phyloP scores from a whole-genome alignment of 37 sponge, comb jelly and placozoan genomes.

The Diacarnus erythraeanus region DNA sequence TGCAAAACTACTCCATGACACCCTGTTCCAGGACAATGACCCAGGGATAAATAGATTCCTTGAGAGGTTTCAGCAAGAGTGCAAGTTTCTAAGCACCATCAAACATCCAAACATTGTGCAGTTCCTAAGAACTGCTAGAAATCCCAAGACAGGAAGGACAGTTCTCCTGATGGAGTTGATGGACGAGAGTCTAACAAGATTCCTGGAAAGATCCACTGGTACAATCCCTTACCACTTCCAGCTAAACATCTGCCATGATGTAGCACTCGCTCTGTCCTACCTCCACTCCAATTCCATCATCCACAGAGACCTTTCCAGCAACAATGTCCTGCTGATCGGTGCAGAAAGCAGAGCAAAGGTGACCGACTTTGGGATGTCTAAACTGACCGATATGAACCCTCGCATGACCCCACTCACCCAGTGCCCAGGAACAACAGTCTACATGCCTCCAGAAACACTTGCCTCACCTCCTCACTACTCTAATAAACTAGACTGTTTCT shows the following conservation, averaged over 20 bases:
- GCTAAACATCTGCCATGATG: slow-evolving; percentile 20
- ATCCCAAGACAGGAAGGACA: background rate
- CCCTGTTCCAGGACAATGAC: background rate
- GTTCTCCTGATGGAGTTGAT: slow-evolving; percentile 57
- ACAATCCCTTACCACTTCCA: slow-evolving; percentile 5
- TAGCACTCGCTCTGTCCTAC: slow-evolving; percentile 16
- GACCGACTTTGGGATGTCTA: slow-evolving; percentile 53
- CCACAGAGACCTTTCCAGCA: slow-evolving; percentile 39
- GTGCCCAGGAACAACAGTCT: slow-evolving; percentile 32
- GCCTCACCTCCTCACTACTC: background rate
- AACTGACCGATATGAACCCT: background rate
- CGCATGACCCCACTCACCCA: slow-evolving; percentile 1
- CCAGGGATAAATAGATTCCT: background rate
- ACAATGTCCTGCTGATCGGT: slow-evolving; percentile 44
- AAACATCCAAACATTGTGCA: slow-evolving; percentile 51
- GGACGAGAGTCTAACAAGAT: slow-evolving; percentile 48
- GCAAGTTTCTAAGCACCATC: slow-evolving; percentile 18
- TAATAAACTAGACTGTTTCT: slow-evolving; percentile 45
- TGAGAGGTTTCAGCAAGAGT: slow-evolving; percentile 29
- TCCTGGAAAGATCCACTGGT: slow-evolving; percentile 13
- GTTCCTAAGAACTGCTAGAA: slow-evolving; percentile 11
- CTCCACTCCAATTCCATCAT: slow-evolving; percentile 42
- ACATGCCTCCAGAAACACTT: slow-evolving; percentile 66
- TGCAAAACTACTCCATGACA: slow-evolving; percentile 1
- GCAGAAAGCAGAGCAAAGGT: slow-evolving; percentile 22